phyloP scores from a whole-genome alignment of 2,113 vertebrate species.

The Macquaria australasica region DNA sequence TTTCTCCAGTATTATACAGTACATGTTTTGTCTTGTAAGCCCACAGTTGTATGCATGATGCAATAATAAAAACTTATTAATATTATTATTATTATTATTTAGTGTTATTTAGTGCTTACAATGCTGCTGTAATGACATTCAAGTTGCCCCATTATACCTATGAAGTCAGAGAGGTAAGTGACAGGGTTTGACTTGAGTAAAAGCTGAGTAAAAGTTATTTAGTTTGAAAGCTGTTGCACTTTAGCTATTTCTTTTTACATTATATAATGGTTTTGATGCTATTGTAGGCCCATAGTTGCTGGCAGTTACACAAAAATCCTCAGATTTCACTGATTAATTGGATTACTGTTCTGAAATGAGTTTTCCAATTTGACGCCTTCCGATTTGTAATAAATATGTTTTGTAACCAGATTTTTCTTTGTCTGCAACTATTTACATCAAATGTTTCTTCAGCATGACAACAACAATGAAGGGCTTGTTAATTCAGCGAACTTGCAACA shows the following conservation, averaged over 20 bases:
- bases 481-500: slow-evolving; percentile 24
- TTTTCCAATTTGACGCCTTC: background rate
- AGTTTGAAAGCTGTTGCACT: background rate
- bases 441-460: slow-evolving; percentile 5
- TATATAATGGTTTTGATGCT: background rate
- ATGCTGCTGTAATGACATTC: background rate
- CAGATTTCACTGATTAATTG: background rate
- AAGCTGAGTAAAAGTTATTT: background rate
- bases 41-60: background rate
- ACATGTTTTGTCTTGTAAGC: no score
- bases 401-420: background rate
- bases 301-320: background rate
- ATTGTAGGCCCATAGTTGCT: background rate
- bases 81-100: background rate
- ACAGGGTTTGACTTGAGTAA: background rate
- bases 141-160: background rate
- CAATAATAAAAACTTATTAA: background rate
- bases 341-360: background rate
- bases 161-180: background rate
- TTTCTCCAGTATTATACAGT: background rate
- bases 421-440: no score
- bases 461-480: slow-evolving; percentile 79
- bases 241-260: background rate
- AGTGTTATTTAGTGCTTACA: background rate
- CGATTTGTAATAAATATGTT: background rate